Evolutionary conservation across 2,888 invertebrate genomes (phyloP), one percentile per base, ranked within the genome.

Genomic region (Gymnoscelis rufifasciata): DNA sequence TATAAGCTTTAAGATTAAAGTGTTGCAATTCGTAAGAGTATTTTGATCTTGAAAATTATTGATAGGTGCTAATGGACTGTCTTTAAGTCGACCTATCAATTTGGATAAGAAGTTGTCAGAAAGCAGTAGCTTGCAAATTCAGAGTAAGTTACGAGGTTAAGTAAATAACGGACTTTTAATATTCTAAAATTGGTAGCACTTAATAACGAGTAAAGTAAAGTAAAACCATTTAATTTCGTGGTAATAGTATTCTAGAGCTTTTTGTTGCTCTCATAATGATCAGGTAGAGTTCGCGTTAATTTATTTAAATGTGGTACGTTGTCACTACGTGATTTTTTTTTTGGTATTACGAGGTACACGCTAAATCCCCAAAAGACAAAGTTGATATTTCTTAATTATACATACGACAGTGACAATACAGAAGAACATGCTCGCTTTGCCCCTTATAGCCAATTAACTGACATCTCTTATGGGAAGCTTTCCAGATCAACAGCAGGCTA

Each of bases 191-290:
- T 33, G 23, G 40, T n/a, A n/a, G n/a, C n/a, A n/a, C n/a, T n/a
- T n/a, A n/a, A n/a, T n/a, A n/a, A n/a, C n/a, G n/a, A n/a, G n/a
- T n/a, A n/a, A n/a, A n/a, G n/a, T n/a, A n/a, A n/a, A n/a, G n/a
- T n/a, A n/a, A n/a, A n/a, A n/a, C n/a, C n/a, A 47, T 43, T 52
- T 44, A 54, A 53, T 43, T 50, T 48, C 41, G 43, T 48, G 47
- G 48, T 54, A 33, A 42, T 35, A 48, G 38, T 50, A 19, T 46
- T 38, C 38, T 41, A 30, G 39, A n/a, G 6, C 40, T 50, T 54
- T 49, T 37, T 46, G 11, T 43, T 12, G 8, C 26, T 26, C 43
- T 39, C 30, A 30, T n/a, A 27, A 44, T 28, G n/a, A 44, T 27
- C 39, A 35, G 10, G 41, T 27, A 26, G 7, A 26, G 7, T 26